phyloP scores from a whole-genome alignment of 2,113 vertebrate species.

The Orthonyx spaldingii region DNA sequence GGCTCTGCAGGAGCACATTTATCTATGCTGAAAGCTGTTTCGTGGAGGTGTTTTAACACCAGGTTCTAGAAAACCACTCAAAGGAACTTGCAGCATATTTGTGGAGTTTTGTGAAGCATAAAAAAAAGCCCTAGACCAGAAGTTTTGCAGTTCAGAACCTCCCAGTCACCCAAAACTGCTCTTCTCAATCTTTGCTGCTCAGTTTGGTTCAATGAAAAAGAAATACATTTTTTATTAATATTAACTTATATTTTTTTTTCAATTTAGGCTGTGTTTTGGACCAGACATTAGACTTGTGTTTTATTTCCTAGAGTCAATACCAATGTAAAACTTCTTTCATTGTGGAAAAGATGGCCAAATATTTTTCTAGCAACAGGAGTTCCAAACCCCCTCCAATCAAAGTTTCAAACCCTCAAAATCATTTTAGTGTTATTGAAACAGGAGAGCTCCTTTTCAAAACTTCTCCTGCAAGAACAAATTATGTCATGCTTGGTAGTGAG shows the following conservation, averaged over 20 bases:
- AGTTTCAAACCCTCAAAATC: not conserved
- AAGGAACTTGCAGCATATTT: not conserved
- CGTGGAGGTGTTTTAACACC: not conserved
- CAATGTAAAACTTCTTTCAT: not conserved
- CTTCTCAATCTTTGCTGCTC: not conserved
- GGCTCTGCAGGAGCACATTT: not conserved
- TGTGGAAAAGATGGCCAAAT: not conserved
- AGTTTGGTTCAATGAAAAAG: not conserved
- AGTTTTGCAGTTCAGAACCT: not conserved
- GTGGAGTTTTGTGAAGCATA: not conserved
- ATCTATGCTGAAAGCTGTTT: constrained; percentile 3
- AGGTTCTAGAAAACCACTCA: not conserved
- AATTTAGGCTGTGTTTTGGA: not conserved
- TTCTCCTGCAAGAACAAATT: not conserved
- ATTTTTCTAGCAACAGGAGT: not conserved
- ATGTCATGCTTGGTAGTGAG: not conserved
- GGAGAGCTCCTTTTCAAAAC: not conserved
- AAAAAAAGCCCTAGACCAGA: not conserved
- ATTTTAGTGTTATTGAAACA: not conserved
- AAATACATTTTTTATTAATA: not conserved
- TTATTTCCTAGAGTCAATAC: not conserved
- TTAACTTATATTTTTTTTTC: not conserved
- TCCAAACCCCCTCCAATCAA: not conserved
- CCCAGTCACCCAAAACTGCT: not conserved
- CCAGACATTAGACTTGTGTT: not conserved